Conservation (phyloP, 2,797 vertebrate genomes). For the Sandelia bainsii region DNA sequence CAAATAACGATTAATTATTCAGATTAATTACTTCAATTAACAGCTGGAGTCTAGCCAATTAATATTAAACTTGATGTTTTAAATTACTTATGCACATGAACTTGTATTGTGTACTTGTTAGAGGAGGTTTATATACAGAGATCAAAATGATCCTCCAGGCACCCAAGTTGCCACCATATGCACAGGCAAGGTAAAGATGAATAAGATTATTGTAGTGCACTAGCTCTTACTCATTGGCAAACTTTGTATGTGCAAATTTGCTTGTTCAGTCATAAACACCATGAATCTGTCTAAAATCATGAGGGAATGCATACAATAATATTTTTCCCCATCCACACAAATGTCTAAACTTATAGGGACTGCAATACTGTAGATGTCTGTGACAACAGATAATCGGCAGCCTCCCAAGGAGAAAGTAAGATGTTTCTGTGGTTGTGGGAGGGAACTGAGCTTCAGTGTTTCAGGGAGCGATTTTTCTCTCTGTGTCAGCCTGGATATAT, state of each 20-base stretch:
- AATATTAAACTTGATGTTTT: slow-evolving; percentile 44
- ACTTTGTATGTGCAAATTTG: slow-evolving; percentile 62
- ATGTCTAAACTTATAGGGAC: slow-evolving; percentile 42
- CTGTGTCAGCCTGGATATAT: slow-evolving; percentile 19
- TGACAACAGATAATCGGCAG: slow-evolving; percentile 62
- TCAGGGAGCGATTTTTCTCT: slow-evolving; percentile 42
- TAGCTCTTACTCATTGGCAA: slow-evolving; percentile 61
- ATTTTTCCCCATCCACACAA: slow-evolving; percentile 45
- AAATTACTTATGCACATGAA: slow-evolving; percentile 53
- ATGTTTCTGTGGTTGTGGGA: slow-evolving; percentile 39
- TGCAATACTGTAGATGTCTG: slow-evolving; percentile 46
- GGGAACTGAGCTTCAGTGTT: slow-evolving; percentile 41
- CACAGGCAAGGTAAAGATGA: slow-evolving; percentile 60
- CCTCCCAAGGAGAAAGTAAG: slow-evolving; percentile 49
- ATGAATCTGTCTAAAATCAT: slow-evolving; percentile 78
- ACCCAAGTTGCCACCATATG: slow-evolving; percentile 36
- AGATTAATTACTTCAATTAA: slow-evolving; percentile 66
- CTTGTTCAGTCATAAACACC: slow-evolving; percentile 69
- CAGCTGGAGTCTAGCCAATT: slow-evolving; percentile 47
- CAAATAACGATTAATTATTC: slow-evolving; percentile 54
- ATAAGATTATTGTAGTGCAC: slow-evolving; percentile 63
- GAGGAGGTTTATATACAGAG: slow-evolving; percentile 40
- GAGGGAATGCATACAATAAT: slow-evolving; percentile 66
- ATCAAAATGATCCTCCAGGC: slow-evolving; percentile 40
- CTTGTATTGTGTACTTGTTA: slow-evolving; percentile 58